phyloP scores from a whole-genome alignment of 1,140 invertebrate species.

The Solenopsis fugax region DNA sequence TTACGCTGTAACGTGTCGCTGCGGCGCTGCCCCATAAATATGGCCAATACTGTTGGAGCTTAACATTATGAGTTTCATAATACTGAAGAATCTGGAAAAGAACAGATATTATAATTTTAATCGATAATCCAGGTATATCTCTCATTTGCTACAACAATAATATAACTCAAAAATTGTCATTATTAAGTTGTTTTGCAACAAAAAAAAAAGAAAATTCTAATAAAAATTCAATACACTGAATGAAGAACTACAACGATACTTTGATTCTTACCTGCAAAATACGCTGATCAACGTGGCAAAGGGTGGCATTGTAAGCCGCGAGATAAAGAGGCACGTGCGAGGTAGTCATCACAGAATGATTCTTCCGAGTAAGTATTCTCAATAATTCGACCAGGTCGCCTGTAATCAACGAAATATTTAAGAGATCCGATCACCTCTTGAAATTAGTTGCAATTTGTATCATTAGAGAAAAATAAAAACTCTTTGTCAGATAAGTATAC shows the following conservation, averaged over 20 bases:
- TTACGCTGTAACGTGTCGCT: constrained; percentile 91
- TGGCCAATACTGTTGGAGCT: constrained; percentile 90
- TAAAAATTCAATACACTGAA: no score
- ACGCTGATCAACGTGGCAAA: constrained; percentile 89
- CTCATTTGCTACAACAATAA: no score
- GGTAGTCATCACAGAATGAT: constrained; percentile 88
- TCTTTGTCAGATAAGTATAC: no score
- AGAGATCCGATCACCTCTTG: no score
- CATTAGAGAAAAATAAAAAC: no score
- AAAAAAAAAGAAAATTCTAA: no score
- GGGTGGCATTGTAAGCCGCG: constrained; percentile 90
- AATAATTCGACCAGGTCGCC: constrained; percentile 88
- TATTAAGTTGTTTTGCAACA: no score
- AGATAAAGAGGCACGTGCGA: constrained; percentile 91
- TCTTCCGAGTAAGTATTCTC: constrained; percentile 88
- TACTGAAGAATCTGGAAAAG: constrained; percentile 87
- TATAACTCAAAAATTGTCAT: no score
- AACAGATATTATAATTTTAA: constrained; percentile 19
- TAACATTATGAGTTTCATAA: constrained; percentile 89
- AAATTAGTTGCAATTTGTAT: no score
- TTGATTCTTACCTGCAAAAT: constrained; percentile 86
- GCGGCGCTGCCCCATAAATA: constrained; percentile 93
- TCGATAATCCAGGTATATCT: background rate
- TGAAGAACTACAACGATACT: no score
- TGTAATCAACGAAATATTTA: constrained; percentile 68